These are phyloP conservation scores for Tetragnatha montana DNA, from an alignment of 2,888 invertebrate genomes.

Conservation along the genomic window DNA sequence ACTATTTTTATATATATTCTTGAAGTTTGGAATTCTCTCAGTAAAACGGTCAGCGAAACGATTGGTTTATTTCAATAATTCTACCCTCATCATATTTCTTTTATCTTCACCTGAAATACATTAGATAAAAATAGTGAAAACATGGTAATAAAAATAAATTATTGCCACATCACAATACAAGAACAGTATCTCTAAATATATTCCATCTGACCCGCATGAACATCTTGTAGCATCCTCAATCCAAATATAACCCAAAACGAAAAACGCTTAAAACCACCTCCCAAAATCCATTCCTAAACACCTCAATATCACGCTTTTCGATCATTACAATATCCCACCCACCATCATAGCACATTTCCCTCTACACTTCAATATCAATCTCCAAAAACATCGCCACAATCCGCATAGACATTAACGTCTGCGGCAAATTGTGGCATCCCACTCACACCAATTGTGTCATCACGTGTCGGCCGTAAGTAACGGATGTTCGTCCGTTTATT, in stretches of 20 bases:
- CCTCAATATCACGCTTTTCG: conserved; percentile 13
- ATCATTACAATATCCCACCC: background rate
- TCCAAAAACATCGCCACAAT: background rate
- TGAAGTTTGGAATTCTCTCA: too few relatives aligned
- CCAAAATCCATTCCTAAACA: background rate
- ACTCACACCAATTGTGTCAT: conserved; percentile 9
- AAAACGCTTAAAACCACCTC: background rate
- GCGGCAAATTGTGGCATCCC: background rate
- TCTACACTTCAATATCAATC: background rate
- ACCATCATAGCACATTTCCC: background rate
- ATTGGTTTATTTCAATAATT: too few relatives aligned
- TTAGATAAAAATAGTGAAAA: too few relatives aligned
- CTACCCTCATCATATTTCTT: too few relatives aligned
- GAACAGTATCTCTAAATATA: too few relatives aligned
- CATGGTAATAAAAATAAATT: too few relatives aligned
- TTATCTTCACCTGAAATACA: too few relatives aligned
- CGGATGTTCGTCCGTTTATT: conserved; percentile 33
- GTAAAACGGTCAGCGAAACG: too few relatives aligned
- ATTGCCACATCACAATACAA: too few relatives aligned
- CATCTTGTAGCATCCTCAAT: background rate
- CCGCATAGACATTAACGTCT: background rate
- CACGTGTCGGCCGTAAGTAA: conserved; percentile 43
- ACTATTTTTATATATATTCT: too few relatives aligned
- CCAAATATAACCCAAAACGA: background rate
- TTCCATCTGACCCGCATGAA: too few relatives aligned